Base-by-base conservation (phyloP, 2,888 invertebrate species). In the Lepidocyrtoides sp. region DNA sequence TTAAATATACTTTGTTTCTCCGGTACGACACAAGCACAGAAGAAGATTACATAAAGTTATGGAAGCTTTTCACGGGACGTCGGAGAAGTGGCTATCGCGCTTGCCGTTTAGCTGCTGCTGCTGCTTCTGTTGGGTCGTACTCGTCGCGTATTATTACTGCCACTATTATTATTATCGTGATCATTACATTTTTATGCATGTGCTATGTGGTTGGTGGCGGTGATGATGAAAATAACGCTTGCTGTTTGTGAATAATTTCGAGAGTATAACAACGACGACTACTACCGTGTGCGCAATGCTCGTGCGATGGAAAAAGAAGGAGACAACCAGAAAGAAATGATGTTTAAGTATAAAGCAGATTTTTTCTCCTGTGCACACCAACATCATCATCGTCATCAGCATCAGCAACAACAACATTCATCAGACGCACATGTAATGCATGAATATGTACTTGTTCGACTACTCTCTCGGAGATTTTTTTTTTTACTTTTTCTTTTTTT, bases 281-380 rank as follows among this genome's bases (percentile, higher is more conserved):
- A 54, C 77, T 77, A 51, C 79, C 79, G 57, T 79, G 54, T 79
- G 79, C 79, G 57, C 79, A 57, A 54, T 79, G 79, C n/a, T 79
- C 79, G 57, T 79, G 79, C 79, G 54, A 32, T 79, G 79, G 54
- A 79, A 79, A 79, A 69, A 89, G 75, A 77, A 75, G 89, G 85
- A 91, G 90, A 85, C 85, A 91, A 85, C 85, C 69, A 81, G 83
- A 89, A 89, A 83, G 83, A 84, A 84, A 89, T 36, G 36, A 36
- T 84, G 75, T 48, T 44, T 75, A 75, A 75, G 84, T 75, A 63
- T 77, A 84, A 66, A 79, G 79, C 89, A 84, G 63, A 83, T 89
- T 89, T 84, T 81, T 81, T 87, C 57, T 77, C 41, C 29, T 75
- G 20, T 41, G 57, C 57, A 29, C 48, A 63, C 44, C 48, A 63